Evolutionary conservation across 2,797 vertebrate genomes (phyloP).

Genomic region (Poeciliopsis gracilis): DNA sequence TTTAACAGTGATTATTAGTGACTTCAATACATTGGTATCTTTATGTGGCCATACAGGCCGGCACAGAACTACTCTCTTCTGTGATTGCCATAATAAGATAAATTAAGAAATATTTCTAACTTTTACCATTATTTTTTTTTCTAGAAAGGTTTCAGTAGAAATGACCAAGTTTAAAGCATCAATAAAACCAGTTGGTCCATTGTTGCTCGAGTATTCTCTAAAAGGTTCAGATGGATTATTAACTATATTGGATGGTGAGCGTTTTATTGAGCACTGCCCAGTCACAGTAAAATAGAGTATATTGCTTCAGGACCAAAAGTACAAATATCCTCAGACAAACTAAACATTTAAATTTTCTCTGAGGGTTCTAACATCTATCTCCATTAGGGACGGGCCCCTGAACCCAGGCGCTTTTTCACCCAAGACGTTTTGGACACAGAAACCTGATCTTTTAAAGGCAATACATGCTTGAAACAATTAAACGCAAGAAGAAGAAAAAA

Average conservation of each 20-base stretch:
- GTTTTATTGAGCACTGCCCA: conserved; percentile 32
- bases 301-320: conserved; percentile 73
- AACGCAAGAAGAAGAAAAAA: conserved; percentile 34
- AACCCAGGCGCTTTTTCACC: conserved; percentile 35
- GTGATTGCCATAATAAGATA: background rate
- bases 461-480: background rate
- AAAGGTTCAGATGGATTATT: conserved; percentile 14
- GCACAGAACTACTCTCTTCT: no score
- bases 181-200: background rate
- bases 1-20: background rate
- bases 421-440: conserved; percentile 28
- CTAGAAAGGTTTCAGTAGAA: background rate
- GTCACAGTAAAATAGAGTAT: conserved; percentile 63
- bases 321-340: conserved; percentile 75
- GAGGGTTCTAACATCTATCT: conserved; percentile 64
- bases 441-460: conserved; percentile 20
- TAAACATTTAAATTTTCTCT: conserved; percentile 69
- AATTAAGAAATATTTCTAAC: background rate
- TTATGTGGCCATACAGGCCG: background rate
- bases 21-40: background rate
- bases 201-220: background rate
- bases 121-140: background rate
- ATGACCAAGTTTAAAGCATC: background rate
- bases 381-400: conserved; percentile 50
- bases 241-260: conserved; percentile 35